A percentile compares a stretch with the other conserved stretches of the same genome.
These are phyloP conservation scores for Tetrao urogallus DNA, from an alignment of 2,113 vertebrate genomes.

Conservation along the genomic window DNA sequence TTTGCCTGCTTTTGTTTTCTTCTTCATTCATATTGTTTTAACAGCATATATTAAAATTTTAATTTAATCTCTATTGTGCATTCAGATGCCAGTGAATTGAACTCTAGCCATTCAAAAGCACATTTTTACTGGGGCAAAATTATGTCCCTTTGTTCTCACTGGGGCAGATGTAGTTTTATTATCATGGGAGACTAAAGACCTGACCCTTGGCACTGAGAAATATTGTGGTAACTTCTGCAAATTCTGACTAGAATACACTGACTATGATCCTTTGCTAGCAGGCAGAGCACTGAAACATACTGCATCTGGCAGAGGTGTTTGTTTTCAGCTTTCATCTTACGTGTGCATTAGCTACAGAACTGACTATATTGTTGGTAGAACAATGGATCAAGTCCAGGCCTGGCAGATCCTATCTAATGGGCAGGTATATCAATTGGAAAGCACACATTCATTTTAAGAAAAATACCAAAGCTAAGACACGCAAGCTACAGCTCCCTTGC, in stretches of 20 bases:
- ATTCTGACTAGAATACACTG: background rate
- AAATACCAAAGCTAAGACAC: background rate
- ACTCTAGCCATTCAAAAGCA: background rate
- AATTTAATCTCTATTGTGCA: background rate
- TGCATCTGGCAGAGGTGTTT: background rate
- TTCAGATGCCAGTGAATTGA: constrained; percentile 34
- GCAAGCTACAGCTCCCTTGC: background rate
- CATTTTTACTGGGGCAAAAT: constrained; percentile 18
- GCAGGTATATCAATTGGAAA: background rate
- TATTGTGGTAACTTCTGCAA: background rate
- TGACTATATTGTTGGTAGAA: constrained; percentile 3
- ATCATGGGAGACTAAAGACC: constrained; percentile 4
- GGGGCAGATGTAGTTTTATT: background rate
- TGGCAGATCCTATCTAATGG: constrained; percentile 23
- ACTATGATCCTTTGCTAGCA: background rate
- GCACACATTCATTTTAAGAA: background rate
- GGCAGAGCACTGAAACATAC: background rate
- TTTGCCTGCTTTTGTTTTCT: constrained; percentile 42
- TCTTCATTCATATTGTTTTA: constrained; percentile 29
- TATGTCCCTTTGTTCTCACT: background rate
- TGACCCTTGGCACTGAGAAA: background rate
- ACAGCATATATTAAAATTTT: constrained; percentile 51
- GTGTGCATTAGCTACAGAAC: background rate
- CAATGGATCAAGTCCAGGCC: constrained; percentile 35
- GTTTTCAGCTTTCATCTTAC: constrained; percentile 26